Conservation (phyloP, 2,888 invertebrate species). For the Drepana falcataria region DNA sequence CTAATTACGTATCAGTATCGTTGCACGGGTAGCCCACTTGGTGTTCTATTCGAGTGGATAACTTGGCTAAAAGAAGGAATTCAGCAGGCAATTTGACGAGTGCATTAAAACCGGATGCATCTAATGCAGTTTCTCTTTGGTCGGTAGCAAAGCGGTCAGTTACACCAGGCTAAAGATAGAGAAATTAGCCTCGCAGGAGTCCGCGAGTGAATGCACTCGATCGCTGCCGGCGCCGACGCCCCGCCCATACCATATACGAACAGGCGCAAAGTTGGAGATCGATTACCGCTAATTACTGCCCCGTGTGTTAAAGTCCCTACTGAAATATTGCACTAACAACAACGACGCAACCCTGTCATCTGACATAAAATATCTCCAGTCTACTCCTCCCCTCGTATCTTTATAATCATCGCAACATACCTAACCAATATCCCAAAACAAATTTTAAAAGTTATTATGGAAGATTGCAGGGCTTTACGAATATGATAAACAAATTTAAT, state of each 20-base stretch:
- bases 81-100: constrained; percentile 41
- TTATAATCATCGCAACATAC: background rate
- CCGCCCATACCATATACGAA: constrained; percentile 64
- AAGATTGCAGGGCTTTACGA: background rate
- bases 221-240: constrained; percentile 27
- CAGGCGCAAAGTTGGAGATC: constrained; percentile 66
- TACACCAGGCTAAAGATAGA: constrained; percentile 76
- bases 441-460: background rate
- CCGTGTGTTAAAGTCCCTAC: constrained; percentile 40
- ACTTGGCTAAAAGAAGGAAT: constrained; percentile 14
- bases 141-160: constrained; percentile 67
- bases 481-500: too few species aligned
- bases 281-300: constrained; percentile 73
- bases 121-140: constrained; percentile 73
- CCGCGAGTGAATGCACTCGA: constrained; percentile 66
- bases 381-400: background rate
- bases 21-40: constrained; percentile 4
- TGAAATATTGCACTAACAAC: constrained; percentile 39
- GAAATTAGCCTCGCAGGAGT: constrained; percentile 69
- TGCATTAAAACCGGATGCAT: constrained; percentile 67
- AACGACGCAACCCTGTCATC: constrained; percentile 29
- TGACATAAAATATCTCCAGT: constrained; percentile 19
- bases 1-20: background rate
- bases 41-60: background rate
- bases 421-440: background rate